phyloP scores from a whole-genome alignment of 2,797 vertebrate species.

The Ibycter americanus region DNA sequence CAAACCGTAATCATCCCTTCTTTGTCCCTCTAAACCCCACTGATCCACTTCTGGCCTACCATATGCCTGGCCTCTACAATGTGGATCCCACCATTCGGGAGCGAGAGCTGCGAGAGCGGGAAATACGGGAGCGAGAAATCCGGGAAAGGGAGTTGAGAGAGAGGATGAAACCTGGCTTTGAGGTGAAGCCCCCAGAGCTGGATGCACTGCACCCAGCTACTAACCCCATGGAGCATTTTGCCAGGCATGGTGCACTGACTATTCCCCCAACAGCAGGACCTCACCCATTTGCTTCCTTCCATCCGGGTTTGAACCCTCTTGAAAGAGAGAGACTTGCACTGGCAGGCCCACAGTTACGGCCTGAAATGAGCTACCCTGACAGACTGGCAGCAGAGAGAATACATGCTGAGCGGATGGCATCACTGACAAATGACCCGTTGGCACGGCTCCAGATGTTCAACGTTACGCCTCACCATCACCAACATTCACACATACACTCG shows the following conservation, averaged over 20 bases:
- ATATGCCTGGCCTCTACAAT: slow-evolving; percentile 95
- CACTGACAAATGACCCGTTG: slow-evolving; percentile 94
- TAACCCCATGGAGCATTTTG: slow-evolving; percentile 99
- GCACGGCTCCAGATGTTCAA: slow-evolving; percentile 99
- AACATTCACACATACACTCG: slow-evolving; percentile 99
- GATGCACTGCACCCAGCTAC: slow-evolving; percentile 93
- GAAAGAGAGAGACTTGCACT: slow-evolving; percentile 95
- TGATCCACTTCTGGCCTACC: slow-evolving; percentile 93
- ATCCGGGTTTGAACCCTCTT: slow-evolving; percentile 92
- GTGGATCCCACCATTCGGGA: slow-evolving; percentile 93
- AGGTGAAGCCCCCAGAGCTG: slow-evolving; percentile 97
- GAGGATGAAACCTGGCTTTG: slow-evolving; percentile 97
- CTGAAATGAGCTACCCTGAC: slow-evolving; percentile 97
- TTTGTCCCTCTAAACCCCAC: slow-evolving; percentile 95
- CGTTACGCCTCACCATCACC: slow-evolving; percentile 97
- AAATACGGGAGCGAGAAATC: slow-evolving; percentile 92
- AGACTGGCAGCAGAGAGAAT: slow-evolving; percentile 95
- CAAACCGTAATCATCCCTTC: slow-evolving; percentile 97
- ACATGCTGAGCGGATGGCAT: slow-evolving; percentile 95
- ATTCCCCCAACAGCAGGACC: slow-evolving; percentile 90
- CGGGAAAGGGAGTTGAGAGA: slow-evolving; percentile 93
- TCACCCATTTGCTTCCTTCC: slow-evolving; percentile 94
- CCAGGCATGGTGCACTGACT: slow-evolving; percentile 93
- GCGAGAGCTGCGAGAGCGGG: slow-evolving; percentile 91
- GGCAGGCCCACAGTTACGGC: slow-evolving; percentile 91